Conservation (phyloP, 2,113 vertebrate genomes). For the Laticauda laticaudata region DNA sequence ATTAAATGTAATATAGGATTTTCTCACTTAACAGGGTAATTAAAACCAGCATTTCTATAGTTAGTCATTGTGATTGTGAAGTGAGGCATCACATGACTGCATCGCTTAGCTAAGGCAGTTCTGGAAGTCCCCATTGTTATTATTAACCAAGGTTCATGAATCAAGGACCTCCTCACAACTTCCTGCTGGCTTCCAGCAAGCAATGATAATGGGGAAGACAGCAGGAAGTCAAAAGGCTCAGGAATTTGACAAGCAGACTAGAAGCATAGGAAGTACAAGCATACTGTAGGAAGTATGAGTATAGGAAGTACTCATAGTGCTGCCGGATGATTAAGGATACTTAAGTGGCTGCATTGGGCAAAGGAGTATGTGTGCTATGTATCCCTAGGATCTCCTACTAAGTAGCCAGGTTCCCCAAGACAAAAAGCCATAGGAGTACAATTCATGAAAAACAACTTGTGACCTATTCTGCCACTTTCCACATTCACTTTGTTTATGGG, state of each 20-base stretch:
- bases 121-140: not conserved
- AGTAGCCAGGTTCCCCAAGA: not conserved
- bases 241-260: not conserved
- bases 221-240: not conserved
- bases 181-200: not conserved
- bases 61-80: not conserved
- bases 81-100: not conserved
- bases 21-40: not conserved
- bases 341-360: not conserved
- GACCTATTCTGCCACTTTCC: not conserved
- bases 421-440: not conserved
- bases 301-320: not conserved
- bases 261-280: not conserved
- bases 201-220: not conserved
- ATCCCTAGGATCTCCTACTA: not conserved
- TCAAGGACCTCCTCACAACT: not conserved
- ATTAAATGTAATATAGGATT: constrained; percentile 43
- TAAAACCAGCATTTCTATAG: not conserved
- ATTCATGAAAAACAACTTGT: not conserved
- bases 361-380: not conserved
- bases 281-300: not conserved
- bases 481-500: not conserved
- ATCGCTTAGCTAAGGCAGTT: not conserved
- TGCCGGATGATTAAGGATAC: not conserved
- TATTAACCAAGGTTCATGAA: not conserved